A percentile compares a stretch with the other conserved stretches of the same genome.
Evolutionary conservation across 37 sponge, comb jelly and placozoan genomes (phyloP).

Genomic region (Tethya wilhelma): DNA sequence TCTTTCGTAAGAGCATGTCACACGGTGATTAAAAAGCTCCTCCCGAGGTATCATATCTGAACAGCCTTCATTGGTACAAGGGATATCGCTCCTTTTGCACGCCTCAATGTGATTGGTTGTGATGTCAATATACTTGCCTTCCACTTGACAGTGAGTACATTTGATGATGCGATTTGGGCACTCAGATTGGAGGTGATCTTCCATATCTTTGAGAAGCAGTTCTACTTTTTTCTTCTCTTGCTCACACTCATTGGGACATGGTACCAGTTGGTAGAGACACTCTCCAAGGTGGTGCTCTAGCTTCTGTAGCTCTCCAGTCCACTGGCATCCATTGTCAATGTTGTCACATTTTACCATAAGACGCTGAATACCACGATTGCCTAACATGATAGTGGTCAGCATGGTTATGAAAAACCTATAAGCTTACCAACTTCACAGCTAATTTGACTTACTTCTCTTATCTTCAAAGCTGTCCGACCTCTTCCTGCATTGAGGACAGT

Average conservation of each 20-base stretch:
- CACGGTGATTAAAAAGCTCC: conserved; percentile 10
- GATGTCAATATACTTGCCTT: conserved; percentile 3
- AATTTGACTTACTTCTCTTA: no score
- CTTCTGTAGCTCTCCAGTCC: neutral
- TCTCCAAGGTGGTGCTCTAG: neutral
- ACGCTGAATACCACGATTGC: neutral
- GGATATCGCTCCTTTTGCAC: conserved; percentile 8
- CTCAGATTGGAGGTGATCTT: conserved; percentile 1
- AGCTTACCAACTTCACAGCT: no score
- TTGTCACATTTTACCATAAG: neutral
- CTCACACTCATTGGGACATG: neutral
- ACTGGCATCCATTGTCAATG: neutral
- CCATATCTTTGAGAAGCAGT: conserved; percentile 16
- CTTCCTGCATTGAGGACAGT: no score
- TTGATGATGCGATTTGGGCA: conserved; percentile 24
- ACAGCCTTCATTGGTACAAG: conserved; percentile 28
- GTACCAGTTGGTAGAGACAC: neutral
- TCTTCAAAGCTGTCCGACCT: no score
- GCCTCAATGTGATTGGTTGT: conserved; percentile 19
- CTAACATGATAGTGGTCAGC: no score
- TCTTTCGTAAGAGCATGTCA: neutral
- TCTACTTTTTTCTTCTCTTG: neutral
- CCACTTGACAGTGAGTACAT: conserved; percentile 42
- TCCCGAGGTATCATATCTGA: neutral
- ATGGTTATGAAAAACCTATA: no score